A percentile compares a stretch with the other conserved stretches of the same genome.
phyloP scores from a whole-genome alignment of 2,113 vertebrate genomes.

The Tetraodon nigroviridis region DNA sequence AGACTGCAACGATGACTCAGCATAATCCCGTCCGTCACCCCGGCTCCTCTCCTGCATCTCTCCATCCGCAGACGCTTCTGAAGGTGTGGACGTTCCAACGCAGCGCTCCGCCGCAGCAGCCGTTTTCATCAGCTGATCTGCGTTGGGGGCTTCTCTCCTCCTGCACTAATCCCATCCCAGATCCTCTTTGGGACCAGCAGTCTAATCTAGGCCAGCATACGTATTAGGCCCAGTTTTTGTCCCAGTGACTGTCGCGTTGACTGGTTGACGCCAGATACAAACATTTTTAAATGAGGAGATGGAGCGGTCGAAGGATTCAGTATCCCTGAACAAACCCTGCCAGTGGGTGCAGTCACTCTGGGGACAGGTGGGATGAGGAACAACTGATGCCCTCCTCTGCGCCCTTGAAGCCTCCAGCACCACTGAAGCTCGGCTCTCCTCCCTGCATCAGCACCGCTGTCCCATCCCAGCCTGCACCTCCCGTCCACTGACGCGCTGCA shows the following conservation, averaged over 20 bases:
- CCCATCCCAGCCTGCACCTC: background rate
- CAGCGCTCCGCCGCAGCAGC: constrained; percentile 6
- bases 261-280: too few species aligned
- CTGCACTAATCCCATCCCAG: constrained; percentile 58
- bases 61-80: background rate
- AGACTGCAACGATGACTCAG: constrained; percentile 52
- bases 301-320: too few species aligned
- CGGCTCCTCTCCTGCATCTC: background rate
- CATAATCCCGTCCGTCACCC: background rate
- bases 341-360: background rate
- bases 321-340: background rate
- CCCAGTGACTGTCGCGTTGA: background rate
- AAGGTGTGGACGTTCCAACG: background rate
- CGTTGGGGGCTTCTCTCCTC: constrained; percentile 26
- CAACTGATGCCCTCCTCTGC: constrained; percentile 12
- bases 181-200: constrained; percentile 56
- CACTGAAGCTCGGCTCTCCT: constrained; percentile 32
- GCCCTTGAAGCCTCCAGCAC: constrained; percentile 40
- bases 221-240: constrained; percentile 47
- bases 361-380: too few species aligned
- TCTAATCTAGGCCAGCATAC: constrained; percentile 65
- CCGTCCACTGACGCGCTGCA: background rate
- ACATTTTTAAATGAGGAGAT: too few species aligned
- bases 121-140: constrained; percentile 30
- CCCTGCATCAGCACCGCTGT: background rate